phyloP scores from a whole-genome alignment of 2,797 vertebrate genomes.

The Hipposideros larvatus region DNA sequence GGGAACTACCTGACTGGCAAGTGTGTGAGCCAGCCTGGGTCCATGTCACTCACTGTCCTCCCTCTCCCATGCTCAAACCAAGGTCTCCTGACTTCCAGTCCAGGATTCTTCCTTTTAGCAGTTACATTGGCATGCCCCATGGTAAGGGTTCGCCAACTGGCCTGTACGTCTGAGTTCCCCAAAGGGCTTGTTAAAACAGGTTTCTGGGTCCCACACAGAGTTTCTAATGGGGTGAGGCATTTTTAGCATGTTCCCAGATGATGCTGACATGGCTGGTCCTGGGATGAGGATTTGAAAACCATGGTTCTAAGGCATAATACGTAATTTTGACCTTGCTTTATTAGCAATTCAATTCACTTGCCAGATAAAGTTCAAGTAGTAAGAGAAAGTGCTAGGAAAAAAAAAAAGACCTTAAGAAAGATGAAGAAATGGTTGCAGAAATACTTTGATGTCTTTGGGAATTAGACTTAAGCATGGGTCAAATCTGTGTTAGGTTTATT shows the following conservation, averaged over 20 bases:
- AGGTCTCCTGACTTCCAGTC: neutral
- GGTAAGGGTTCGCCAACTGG: neutral
- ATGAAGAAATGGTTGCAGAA: neutral
- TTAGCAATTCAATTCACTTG: neutral
- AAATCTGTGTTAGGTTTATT: neutral
- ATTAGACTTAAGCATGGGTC: neutral
- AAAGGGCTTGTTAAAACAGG: neutral
- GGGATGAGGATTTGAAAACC: neutral
- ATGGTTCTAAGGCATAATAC: neutral
- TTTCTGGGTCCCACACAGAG: neutral
- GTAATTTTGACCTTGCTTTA: neutral
- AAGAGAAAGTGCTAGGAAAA: neutral
- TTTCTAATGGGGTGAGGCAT: neutral
- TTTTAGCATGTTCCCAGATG: neutral
- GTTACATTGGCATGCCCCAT: neutral
- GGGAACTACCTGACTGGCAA: neutral
- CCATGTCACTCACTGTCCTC: neutral
- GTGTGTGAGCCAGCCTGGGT: neutral
- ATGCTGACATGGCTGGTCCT: no score
- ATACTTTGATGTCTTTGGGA: neutral
- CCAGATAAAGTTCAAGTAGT: neutral
- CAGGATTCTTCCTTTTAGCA: neutral
- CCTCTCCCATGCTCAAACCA: neutral
- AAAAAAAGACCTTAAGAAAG: neutral
- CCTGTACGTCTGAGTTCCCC: neutral